Percentiles rank a stretch among this genome's conserved stretches.
Conservation (phyloP, 2,113 vertebrate species). For the Suricata suricatta region DNA sequence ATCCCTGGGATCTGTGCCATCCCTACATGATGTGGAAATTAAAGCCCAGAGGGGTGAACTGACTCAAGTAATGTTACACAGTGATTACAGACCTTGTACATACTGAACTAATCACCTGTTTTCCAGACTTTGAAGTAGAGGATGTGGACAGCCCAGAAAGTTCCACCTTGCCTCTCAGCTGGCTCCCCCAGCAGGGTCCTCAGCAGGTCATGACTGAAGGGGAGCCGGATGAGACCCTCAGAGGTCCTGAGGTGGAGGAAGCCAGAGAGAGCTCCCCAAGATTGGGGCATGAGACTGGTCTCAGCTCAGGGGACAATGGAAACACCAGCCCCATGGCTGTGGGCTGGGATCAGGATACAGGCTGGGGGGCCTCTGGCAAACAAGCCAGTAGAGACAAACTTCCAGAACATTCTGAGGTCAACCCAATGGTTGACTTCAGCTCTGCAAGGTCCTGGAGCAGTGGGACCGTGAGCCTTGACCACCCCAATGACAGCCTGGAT, state of each 20-base stretch:
- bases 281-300: not conserved
- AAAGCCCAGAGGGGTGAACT: not conserved
- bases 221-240: constrained; percentile 50
- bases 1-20: not conserved
- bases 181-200: constrained; percentile 46
- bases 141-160: constrained; percentile 62
- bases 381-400: not conserved
- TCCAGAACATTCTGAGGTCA: constrained; percentile 54
- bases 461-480: not conserved
- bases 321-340: not conserved
- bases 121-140: constrained; percentile 78
- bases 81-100: not conserved
- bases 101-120: not conserved
- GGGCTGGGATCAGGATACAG: not conserved
- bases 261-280: not conserved
- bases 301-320: not conserved
- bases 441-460: constrained; percentile 60
- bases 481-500: not conserved
- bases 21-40: not conserved
- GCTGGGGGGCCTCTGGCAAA: not conserved
- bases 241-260: not conserved
- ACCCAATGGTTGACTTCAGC: constrained; percentile 35
- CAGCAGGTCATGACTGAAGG: constrained; percentile 74
- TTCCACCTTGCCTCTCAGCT: constrained; percentile 44
- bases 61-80: not conserved